Conservation (phyloP, 2,113 vertebrate species). For the Probosciger aterrimus region DNA sequence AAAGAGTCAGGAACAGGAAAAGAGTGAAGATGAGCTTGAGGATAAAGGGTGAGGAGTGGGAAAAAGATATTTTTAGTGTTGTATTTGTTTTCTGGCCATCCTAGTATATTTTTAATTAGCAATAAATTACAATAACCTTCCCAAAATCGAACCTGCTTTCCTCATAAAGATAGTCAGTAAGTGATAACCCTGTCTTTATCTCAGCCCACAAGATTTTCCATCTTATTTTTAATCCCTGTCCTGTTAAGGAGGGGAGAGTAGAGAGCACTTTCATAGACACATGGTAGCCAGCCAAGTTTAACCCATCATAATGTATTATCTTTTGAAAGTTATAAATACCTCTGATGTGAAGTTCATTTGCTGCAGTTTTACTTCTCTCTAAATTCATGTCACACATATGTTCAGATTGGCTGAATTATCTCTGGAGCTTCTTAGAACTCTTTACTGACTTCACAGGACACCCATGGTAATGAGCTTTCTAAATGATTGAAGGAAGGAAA, state of each 20-base stretch:
- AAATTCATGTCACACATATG: neutral
- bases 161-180: neutral
- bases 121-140: neutral
- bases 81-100: neutral
- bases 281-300: neutral
- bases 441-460: neutral
- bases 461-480: neutral
- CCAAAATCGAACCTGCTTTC: neutral
- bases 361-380: neutral
- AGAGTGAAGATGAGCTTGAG: neutral
- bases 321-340: neutral
- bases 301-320: neutral
- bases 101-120: neutral
- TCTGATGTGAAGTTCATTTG: neutral
- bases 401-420: neutral
- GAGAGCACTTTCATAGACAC: neutral
- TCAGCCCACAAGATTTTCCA: neutral
- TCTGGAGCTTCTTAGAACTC: neutral
- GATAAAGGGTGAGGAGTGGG: neutral
- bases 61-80: neutral
- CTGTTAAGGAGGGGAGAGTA: neutral
- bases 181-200: neutral
- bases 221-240: neutral
- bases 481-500: neutral
- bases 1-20: neutral